These are phyloP conservation scores for Magallana nippona DNA, from an alignment of 2,888 invertebrate genomes.

Conservation along the genomic window DNA sequence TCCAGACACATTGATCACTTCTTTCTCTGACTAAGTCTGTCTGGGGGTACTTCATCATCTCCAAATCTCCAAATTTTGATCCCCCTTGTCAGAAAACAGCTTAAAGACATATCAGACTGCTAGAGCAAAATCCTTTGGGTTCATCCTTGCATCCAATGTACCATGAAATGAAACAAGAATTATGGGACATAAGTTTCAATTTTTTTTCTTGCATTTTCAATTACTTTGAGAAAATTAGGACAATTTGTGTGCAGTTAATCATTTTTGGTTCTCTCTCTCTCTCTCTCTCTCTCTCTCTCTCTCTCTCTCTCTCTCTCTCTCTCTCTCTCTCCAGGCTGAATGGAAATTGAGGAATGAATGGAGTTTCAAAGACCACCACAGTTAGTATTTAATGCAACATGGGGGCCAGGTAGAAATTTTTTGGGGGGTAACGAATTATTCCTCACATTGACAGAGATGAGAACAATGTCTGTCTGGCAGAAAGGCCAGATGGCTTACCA, in stretches of 20 bases:
- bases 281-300: too few species aligned
- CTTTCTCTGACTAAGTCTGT: background rate
- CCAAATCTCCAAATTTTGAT: background rate
- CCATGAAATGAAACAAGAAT: constrained; percentile 14
- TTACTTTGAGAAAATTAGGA: background rate
- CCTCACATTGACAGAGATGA: background rate
- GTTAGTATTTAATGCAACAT: background rate
- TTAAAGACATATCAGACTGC: constrained; percentile 7
- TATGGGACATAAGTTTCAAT: background rate
- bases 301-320: too few species aligned
- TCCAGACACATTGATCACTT: background rate
- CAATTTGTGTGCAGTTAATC: background rate
- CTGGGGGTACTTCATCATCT: constrained; percentile 6
- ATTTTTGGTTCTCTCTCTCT: too few species aligned
- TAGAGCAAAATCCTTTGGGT: background rate
- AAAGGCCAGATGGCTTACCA: constrained; percentile 28
- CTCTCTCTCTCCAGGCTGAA: too few species aligned
- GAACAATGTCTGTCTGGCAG: constrained; percentile 1
- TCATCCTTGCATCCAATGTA: background rate
- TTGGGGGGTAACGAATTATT: background rate
- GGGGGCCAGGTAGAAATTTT: background rate
- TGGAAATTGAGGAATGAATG: background rate
- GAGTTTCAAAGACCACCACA: background rate
- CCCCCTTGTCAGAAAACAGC: background rate
- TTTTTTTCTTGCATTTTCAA: background rate